Base-by-base conservation (phyloP, 2,888 invertebrate species). In the Mechanitis mazaeus region DNA sequence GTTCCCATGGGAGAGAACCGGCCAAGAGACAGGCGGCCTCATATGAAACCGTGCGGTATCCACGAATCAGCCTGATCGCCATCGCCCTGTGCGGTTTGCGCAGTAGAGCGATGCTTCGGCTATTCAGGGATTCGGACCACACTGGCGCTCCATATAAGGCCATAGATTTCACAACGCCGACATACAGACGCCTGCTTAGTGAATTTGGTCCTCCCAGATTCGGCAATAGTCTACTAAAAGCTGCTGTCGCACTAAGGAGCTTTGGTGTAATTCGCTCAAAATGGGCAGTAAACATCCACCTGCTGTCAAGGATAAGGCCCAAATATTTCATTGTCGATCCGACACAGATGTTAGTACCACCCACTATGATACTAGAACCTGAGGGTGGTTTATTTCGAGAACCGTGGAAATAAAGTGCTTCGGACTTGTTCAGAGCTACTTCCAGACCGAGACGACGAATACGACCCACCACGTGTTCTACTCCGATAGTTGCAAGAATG, bases 361-460 rank as follows among this genome's bases (percentile, higher is more conserved):
- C 61, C 6, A 66, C 45, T 0, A 35, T 9, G 0, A 64, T 20
- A 1, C 33, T 12, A 0, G 59, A 47, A 0, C 47, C 54, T 3
- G 42, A 9, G 2, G 66, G 66, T 4, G 61, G 62, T 2, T 42
- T 42, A 11, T 42, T 6, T 31, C 68, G 61, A 42, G 60, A 60
- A 9, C 61, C 60, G 28, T 59, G 63, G 45, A 63, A 61, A n/a
- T 4, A 55, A 3, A 63, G 3, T 20, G 64, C 60, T 46, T 65
- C 62, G 33, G 64, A 55, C 54, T 67, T 64, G 11, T 58, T 38
- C 4, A 68, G 31, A 33, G 67, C 66, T 46, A 67, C 64, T 46
- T 56, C 28, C 6, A 69, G 57, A 0, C 69, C 69, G 33, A 69
- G 53, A 3, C 45, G 9, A 9, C 62, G 33, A 7, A 68, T 68